Conservation (phyloP, 2,888 invertebrate species). For the Calliphora vomitoria region DNA sequence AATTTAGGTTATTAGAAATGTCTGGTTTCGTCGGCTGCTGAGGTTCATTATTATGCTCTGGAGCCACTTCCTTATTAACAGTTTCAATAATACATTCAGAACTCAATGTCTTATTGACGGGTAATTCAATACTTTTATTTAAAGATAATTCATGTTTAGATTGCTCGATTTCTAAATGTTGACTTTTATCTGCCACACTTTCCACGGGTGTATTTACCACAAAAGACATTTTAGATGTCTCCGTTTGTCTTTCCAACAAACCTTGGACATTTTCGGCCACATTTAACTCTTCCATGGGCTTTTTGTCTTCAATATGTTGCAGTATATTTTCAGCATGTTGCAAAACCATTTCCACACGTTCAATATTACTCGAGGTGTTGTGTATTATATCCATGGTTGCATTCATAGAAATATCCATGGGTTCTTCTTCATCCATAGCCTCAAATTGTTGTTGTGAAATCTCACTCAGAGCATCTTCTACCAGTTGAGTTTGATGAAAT, state of each 20-base stretch:
- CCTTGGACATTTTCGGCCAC: conserved; percentile 12
- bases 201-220: background rate
- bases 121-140: conserved; percentile 65
- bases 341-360: conserved; percentile 64
- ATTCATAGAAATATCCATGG: conserved; percentile 81
- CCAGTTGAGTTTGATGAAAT: too few relatives aligned
- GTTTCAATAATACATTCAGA: conserved; percentile 49
- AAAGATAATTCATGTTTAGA: conserved; percentile 51
- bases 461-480: background rate
- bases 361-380: conserved; percentile 63
- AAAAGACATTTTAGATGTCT: conserved; percentile 15
- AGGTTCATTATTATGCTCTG: conserved; percentile 1
- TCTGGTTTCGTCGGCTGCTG: background rate
- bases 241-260: conserved; percentile 11
- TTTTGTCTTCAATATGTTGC: conserved; percentile 41
- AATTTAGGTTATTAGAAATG: background rate
- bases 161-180: conserved; percentile 48
- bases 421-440: conserved; percentile 75
- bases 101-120: conserved; percentile 31
- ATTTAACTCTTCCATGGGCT: background rate
- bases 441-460: conserved; percentile 41
- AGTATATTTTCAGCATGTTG: conserved; percentile 61
- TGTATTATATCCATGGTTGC: conserved; percentile 77
- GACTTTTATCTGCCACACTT: background rate
- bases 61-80: conserved; percentile 20